phyloP scores from a whole-genome alignment of 2,888 invertebrate genomes.

The Brassicogethes aeneus region DNA sequence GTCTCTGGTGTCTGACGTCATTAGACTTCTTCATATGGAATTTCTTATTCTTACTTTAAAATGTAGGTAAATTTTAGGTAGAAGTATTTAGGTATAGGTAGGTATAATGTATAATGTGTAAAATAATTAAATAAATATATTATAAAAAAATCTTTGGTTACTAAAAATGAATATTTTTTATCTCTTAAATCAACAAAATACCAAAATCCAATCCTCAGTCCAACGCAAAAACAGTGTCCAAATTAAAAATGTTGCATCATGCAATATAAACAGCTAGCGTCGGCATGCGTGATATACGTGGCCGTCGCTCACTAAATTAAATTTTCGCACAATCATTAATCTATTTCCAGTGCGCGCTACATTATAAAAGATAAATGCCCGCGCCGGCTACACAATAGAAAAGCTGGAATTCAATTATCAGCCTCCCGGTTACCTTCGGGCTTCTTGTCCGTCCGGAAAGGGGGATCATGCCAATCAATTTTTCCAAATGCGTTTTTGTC shows the following conservation, averaged over 20 bases:
- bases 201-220: too few relatives aligned
- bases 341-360: constrained; percentile 6
- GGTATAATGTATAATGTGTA: too few relatives aligned
- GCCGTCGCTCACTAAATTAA: background rate
- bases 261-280: constrained; percentile 1
- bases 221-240: background rate
- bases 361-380: constrained; percentile 8
- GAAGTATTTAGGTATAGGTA: too few relatives aligned
- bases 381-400: background rate
- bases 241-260: constrained; percentile 1
- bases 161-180: too few relatives aligned
- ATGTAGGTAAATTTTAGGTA: too few relatives aligned
- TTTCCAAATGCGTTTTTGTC: constrained; percentile 19
- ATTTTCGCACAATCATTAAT: constrained; percentile 1
- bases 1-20: too few relatives aligned
- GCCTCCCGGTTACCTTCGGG: constrained; percentile 15
- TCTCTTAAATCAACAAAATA: too few relatives aligned
- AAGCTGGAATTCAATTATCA: constrained; percentile 18
- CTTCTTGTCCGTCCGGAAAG: constrained; percentile 12
- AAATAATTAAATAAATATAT: too few relatives aligned
- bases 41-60: too few relatives aligned
- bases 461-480: constrained; percentile 17
- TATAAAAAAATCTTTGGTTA: too few relatives aligned
- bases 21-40: too few relatives aligned
- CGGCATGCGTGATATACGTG: background rate